Evolutionary conservation across 1,140 invertebrate genomes (phyloP), one percentile per base, ranked within the genome.

Genomic region (Bombyx mandarina): DNA sequence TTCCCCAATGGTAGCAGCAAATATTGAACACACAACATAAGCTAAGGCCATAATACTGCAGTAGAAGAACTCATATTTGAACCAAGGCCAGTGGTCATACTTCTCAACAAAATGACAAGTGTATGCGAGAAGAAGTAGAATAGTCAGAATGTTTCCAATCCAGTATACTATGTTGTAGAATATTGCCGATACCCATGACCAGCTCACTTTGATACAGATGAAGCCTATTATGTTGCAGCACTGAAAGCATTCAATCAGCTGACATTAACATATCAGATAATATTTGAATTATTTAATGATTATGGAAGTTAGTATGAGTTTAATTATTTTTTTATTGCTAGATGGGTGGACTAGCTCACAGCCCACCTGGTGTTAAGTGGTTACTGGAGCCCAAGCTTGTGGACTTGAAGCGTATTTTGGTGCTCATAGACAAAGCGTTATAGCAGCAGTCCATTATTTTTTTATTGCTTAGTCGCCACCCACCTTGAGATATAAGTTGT

Each of bases 101-200:
- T 94, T 95, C 71, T 96, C 94, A 55, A 97, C 90, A 43, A 97
- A 90, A 75, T 97, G 95, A 73, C 97, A 94, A 43, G 94, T 73
- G 80, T 97, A 97, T 58, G 96, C 91, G 1, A 92, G 86, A 10
- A 97, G 89, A 6, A 97, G 78, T 45, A 96, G 91, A 2, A 92
- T 89, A 0, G 94, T 95, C 49, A 94, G 91, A 88, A 94, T 94
- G 67, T 97, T 93, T 8, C 92, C 95, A 12, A 90, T 90, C 90
- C 95, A 95, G 7, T 95, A 90, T 2, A 97, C 91, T 61, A 95
- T 93, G 77, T 93, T 94, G 78, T 95, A 96, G 55, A 84, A 75
- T 9, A 84, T 80, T 2, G 82, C 63, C 0, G 81, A 81, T 1
- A 86, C 8, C 70, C 69, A 84, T 4, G 71, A 59, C 91, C 92